Evolutionary conservation across 1,140 invertebrate genomes (phyloP).

Genomic region (Helicorthomorpha holstii): DNA sequence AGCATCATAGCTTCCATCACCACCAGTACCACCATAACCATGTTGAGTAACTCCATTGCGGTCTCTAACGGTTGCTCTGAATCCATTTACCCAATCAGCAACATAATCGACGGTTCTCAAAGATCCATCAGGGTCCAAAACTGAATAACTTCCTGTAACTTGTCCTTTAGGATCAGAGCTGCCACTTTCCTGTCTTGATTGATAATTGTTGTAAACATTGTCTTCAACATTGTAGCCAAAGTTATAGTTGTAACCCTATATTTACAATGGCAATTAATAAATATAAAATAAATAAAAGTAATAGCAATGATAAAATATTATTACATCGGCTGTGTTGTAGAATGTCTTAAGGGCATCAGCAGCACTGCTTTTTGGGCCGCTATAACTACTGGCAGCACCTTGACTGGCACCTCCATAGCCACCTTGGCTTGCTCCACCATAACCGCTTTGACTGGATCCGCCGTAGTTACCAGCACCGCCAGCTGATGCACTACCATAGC

Average conservation of each 20-base stretch:
- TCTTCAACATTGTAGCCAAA: conserved; percentile 2
- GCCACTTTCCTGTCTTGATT: background rate
- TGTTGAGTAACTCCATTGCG: background rate
- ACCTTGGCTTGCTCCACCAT: background rate
- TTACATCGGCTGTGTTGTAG: background rate
- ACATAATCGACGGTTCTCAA: too few species aligned
- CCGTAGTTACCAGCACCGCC: background rate
- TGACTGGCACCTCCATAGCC: background rate
- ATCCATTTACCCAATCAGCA: conserved; percentile 3
- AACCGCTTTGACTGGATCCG: background rate
- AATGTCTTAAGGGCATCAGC: background rate
- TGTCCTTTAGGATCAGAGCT: background rate
- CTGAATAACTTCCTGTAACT: conserved; percentile 1
- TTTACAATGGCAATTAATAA: background rate
- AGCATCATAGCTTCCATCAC: background rate
- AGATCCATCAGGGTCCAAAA: background rate
- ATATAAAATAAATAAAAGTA: background rate
- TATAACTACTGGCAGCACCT: background rate
- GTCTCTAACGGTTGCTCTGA: conserved; percentile 3
- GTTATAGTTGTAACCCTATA: background rate
- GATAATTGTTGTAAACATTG: background rate
- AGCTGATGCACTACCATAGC: background rate
- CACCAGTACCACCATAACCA: conserved; percentile 1
- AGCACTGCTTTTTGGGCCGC: too few species aligned
- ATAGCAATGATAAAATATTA: background rate